phyloP scores from a whole-genome alignment of 2,888 invertebrate species.

The Galeruca laticollis region DNA sequence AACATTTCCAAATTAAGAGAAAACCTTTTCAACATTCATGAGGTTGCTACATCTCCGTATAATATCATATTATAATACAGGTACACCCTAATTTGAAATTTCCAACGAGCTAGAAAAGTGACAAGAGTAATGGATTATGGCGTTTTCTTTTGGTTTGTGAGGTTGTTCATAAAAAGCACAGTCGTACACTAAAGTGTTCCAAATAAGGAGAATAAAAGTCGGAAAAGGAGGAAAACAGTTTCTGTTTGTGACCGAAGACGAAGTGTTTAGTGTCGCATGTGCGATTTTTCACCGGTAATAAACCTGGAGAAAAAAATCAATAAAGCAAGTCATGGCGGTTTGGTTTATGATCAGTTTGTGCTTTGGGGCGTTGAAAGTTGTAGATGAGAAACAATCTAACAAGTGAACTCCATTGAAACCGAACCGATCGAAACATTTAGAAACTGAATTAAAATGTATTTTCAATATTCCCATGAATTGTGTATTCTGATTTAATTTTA shows the following conservation, averaged over 20 bases:
- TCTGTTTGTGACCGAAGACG: slow-evolving; percentile 27
- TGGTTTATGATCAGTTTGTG: neutral
- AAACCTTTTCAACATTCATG: too few relatives aligned
- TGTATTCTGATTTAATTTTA: too few relatives aligned
- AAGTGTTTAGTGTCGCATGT: slow-evolving; percentile 20
- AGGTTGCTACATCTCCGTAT: neutral
- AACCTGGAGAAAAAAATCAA: slow-evolving; percentile 6
- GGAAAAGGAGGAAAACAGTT: slow-evolving; percentile 20
- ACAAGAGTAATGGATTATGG: slow-evolving; percentile 27
- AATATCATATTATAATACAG: neutral
- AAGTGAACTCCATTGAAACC: too few relatives aligned
- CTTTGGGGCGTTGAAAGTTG: neutral
- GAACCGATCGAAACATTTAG: too few relatives aligned
- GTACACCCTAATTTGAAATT: neutral
- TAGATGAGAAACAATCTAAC: too few relatives aligned
- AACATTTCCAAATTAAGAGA: too few relatives aligned
- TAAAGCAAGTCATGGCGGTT: neutral
- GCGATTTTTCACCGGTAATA: slow-evolving; percentile 7
- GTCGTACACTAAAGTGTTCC: slow-evolving; percentile 20
- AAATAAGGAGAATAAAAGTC: slow-evolving; percentile 27
- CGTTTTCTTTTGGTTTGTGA: slow-evolving; percentile 19
- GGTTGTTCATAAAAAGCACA: slow-evolving; percentile 23
- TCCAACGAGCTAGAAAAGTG: slow-evolving; percentile 14
- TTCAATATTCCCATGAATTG: too few relatives aligned
- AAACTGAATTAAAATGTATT: too few relatives aligned